These are phyloP conservation scores for Marmota flaviventris DNA, from an alignment of 2,113 vertebrate genomes.

Conservation along the genomic window DNA sequence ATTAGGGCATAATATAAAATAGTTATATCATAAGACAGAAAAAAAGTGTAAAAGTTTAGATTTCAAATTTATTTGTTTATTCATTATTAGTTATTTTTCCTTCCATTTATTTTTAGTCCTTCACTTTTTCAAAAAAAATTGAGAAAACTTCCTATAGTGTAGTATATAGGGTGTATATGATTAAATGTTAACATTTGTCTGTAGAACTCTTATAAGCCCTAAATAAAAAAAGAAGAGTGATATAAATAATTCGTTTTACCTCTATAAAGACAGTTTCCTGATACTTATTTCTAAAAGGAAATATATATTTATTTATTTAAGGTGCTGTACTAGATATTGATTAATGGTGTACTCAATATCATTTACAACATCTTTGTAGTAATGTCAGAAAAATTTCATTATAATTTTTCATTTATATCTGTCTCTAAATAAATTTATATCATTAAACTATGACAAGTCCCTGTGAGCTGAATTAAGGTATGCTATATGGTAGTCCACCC, in stretches of 20 bases:
- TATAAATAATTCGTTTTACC: conserved; percentile 42
- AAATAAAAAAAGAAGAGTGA: neutral
- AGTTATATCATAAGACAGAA: neutral
- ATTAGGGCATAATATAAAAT: neutral
- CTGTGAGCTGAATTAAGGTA: neutral
- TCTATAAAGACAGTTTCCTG: neutral
- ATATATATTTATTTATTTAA: neutral
- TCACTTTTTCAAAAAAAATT: neutral
- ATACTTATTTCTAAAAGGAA: neutral
- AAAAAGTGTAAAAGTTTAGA: neutral
- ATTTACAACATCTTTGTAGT: neutral
- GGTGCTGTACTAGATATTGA: neutral
- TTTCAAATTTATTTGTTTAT: neutral
- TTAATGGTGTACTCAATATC: neutral
- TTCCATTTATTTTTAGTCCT: neutral
- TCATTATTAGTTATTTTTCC: neutral
- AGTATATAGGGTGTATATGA: neutral
- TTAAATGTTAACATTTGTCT: neutral
- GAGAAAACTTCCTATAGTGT: neutral
- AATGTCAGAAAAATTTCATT: neutral
- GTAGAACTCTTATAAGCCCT: neutral
- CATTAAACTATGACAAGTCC: neutral
- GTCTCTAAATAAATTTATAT: neutral
- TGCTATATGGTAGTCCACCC: too few relatives aligned
- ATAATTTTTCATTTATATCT: neutral